Evolutionary conservation across 92 coral and sea anemone genomes (phyloP), one percentile per base, ranked within the genome.

Genomic region (Galaxea fascicularis): DNA sequence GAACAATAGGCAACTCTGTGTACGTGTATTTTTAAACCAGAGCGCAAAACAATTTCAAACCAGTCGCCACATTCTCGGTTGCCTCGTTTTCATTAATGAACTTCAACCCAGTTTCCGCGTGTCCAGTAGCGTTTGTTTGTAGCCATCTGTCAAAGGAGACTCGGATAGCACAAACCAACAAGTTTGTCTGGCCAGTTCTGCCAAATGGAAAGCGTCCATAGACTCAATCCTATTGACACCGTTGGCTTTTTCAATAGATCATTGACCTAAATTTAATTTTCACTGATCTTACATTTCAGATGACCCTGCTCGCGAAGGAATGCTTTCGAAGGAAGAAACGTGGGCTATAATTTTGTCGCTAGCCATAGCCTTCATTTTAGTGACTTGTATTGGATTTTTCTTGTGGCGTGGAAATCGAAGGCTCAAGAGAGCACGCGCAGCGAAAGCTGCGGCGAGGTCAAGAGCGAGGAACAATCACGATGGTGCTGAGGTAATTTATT

Each of bases 381-480:
- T 47, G 62, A 41, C n/a, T 31, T 66, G 18, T 64, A n/a, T 79
- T 5, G 65, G 51, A 10, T 53, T 66, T 79, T 79, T 66, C 65
- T 27, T 79, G 47, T 79, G 74, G 52, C 84, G 84, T 31, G 84
- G 84, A 79, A 51, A 66, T 59, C 44, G 75, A 39, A 66, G 75
- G 52, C 21, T 79, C 16, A 79, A 67, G 63, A 78, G 46, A 65
- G 73, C 63, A 3, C 73, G n/a, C 10, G 60, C 24, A 51, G 73
- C 26, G 65, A 29, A 26, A n/a, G n/a, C 21, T 8, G 35, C 57
- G 22, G 53, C 30, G 31, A 79, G 72, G 30, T 57, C 84, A 65
- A 64, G 65, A 49, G 46, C 64, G 4, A 66, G 75, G 65, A 79
- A 49, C 28, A 30, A 31, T 31, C 74, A 67, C 45, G 21, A 1